Conservation (phyloP, 1,140 invertebrate genomes). For the Ganaspis sp. region DNA sequence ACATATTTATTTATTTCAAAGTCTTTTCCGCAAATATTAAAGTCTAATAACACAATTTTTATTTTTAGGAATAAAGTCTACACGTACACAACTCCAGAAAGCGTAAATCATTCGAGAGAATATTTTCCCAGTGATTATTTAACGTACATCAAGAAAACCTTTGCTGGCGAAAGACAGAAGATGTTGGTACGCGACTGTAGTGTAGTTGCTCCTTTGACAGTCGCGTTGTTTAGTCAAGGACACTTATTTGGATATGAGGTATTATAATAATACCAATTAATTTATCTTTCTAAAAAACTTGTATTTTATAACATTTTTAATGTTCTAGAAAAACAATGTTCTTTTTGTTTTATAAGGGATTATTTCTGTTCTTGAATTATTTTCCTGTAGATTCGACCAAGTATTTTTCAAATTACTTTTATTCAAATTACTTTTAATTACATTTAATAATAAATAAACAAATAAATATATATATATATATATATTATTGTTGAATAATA, state of each 20-base stretch:
- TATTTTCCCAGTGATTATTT: conserved; percentile 67
- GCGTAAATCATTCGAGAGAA: conserved; percentile 77
- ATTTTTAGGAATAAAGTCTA: conserved; percentile 71
- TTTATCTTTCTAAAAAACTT: neutral
- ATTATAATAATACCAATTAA: conserved; percentile 35
- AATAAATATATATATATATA: too few species aligned
- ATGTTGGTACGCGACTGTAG: conserved; percentile 76
- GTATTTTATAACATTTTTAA: too few species aligned
- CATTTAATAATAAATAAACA: neutral
- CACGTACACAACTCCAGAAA: conserved; percentile 75
- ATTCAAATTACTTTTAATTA: too few species aligned
- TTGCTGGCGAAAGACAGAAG: conserved; percentile 71
- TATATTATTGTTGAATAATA: too few species aligned
- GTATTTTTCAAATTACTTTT: too few species aligned
- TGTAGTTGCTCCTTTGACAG: conserved; percentile 75
- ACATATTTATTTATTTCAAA: conserved; percentile 30
- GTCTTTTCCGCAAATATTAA: conserved; percentile 18
- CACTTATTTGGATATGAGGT: conserved; percentile 55
- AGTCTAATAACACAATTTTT: conserved; percentile 42
- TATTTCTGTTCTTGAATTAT: too few species aligned
- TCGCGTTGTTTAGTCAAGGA: conserved; percentile 74
- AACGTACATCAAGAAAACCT: conserved; percentile 72
- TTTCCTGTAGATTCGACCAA: too few species aligned
- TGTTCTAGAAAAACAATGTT: too few species aligned
- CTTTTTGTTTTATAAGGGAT: too few species aligned